phyloP scores from a whole-genome alignment of 2,888 invertebrate species.

The Pyrrhopygopsis socrates region DNA sequence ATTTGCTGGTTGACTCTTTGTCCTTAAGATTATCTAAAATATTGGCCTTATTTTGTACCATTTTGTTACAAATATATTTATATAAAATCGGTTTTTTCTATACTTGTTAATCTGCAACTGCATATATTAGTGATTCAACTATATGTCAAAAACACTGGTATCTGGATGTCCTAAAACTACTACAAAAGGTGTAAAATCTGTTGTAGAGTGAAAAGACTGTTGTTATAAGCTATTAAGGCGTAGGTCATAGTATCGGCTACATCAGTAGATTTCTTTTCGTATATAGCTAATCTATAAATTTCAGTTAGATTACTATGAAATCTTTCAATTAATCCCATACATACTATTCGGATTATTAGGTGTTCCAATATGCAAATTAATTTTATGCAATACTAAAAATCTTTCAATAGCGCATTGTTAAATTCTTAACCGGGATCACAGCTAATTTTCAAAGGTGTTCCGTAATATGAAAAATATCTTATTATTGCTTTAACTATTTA shows the following conservation, averaged over 20 bases:
- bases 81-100: constrained; percentile 47
- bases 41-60: not conserved
- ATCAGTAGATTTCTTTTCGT: constrained; percentile 40
- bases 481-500: not conserved
- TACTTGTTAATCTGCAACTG: constrained; percentile 79
- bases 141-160: constrained; percentile 33
- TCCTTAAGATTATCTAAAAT: not conserved
- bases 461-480: not conserved
- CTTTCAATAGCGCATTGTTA: not conserved
- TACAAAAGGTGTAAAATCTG: constrained; percentile 9
- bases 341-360: not conserved
- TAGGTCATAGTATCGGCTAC: not conserved
- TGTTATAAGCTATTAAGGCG: constrained; percentile 18
- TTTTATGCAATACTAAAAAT: not conserved
- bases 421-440: not conserved
- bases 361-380: not conserved
- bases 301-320: not conserved
- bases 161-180: constrained; percentile 50
- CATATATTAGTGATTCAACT: constrained; percentile 72
- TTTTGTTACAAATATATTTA: not conserved
- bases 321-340: not conserved
- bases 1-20: not conserved
- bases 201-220: constrained; percentile 5
- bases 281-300: constrained; percentile 62
- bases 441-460: not conserved